Evolutionary conservation across 2,113 vertebrate species (phyloP).

Genomic region (Centropus unirufus): DNA sequence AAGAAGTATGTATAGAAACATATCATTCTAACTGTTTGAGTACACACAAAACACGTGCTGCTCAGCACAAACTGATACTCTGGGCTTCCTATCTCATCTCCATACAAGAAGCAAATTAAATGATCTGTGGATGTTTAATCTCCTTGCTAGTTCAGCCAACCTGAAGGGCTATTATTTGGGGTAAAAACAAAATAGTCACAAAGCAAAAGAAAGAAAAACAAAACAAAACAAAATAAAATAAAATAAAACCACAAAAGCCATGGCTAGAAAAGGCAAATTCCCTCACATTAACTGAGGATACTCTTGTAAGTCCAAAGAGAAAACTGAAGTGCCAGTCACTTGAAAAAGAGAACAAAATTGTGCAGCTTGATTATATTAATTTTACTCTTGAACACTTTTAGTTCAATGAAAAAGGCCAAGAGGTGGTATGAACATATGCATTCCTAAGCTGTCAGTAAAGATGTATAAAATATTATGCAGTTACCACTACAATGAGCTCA

Average conservation of each 20-base stretch:
- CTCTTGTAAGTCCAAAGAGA: background rate
- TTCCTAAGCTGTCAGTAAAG: background rate
- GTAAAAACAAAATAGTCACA: background rate
- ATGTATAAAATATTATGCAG: background rate
- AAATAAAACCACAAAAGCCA: background rate
- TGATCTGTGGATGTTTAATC: background rate
- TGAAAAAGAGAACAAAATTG: background rate
- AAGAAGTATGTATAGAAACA: background rate
- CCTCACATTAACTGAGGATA: background rate
- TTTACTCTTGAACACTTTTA: background rate
- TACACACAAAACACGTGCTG: background rate
- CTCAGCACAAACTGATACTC: background rate
- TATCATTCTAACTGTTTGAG: background rate
- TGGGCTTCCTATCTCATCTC: background rate
- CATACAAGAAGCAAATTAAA: background rate
- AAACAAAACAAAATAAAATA: background rate
- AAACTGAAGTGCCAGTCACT: background rate
- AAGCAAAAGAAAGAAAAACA: background rate
- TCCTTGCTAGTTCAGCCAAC: background rate
- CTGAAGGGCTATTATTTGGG: background rate
- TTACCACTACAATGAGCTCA: background rate
- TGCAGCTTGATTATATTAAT: background rate
- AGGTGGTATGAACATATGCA: background rate
- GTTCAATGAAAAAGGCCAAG: background rate
- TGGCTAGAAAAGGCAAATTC: background rate